phyloP scores from a whole-genome alignment of 2,113 vertebrate species.

The Otus sunia region DNA sequence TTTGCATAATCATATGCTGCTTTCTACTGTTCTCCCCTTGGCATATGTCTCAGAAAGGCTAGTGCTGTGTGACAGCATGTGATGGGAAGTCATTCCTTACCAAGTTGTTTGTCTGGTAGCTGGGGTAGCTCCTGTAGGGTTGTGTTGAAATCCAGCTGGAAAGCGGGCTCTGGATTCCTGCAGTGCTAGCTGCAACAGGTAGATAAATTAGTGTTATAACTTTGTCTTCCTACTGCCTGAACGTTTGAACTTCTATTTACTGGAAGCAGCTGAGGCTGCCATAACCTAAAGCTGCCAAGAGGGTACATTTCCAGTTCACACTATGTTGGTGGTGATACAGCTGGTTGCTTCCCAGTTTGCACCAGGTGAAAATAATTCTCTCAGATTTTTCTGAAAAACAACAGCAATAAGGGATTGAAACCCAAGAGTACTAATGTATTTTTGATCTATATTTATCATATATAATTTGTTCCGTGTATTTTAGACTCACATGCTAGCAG shows the following conservation, averaged over 20 bases:
- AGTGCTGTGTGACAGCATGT: background rate
- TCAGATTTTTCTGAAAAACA: background rate
- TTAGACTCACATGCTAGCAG: background rate
- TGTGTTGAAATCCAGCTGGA: background rate
- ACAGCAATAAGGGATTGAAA: background rate
- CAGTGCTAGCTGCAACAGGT: background rate
- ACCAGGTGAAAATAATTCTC: background rate
- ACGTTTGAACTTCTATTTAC: background rate
- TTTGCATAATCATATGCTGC: background rate
- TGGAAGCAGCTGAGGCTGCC: background rate
- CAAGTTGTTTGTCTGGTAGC: background rate
- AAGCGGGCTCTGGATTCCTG: background rate
- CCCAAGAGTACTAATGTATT: background rate
- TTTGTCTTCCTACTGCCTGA: background rate
- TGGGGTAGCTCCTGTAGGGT: background rate
- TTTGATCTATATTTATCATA: background rate
- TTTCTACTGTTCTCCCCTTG: background rate
- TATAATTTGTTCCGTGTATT: background rate
- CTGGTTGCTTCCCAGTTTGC: background rate
- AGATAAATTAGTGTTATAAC: background rate
- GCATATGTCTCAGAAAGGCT: background rate
- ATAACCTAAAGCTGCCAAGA: background rate
- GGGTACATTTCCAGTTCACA: background rate
- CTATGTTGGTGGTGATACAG: background rate
- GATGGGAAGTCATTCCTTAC: background rate